These are phyloP conservation scores for Allophyes oxyacanthae DNA, from an alignment of 2,888 invertebrate genomes.

Conservation along the genomic window DNA sequence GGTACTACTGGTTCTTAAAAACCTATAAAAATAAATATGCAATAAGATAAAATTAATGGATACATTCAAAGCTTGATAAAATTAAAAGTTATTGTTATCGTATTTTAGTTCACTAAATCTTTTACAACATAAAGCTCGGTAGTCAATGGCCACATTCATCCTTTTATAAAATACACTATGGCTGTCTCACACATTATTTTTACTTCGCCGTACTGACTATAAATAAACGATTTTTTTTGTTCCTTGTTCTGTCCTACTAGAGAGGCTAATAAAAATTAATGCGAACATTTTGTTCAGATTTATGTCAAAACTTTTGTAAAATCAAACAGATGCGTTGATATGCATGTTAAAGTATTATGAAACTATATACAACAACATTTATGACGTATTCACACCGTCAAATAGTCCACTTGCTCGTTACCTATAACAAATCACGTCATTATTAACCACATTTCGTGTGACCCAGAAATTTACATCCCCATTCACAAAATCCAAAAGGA, in stretches of 20 bases:
- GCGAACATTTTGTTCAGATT: constrained; percentile 50
- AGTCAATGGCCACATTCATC: constrained; percentile 42
- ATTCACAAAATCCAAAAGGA: constrained; percentile 46
- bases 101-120: constrained; percentile 26
- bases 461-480: constrained; percentile 59
- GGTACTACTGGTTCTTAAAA: neutral
- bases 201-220: constrained; percentile 40
- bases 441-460: constrained; percentile 65
- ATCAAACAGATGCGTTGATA: constrained; percentile 50
- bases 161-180: constrained; percentile 41
- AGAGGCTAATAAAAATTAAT: constrained; percentile 56
- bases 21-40: neutral
- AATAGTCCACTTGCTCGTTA: constrained; percentile 62
- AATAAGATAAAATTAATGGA: neutral
- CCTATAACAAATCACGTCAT: constrained; percentile 60
- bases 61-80: constrained; percentile 11
- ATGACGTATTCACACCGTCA: constrained; percentile 62
- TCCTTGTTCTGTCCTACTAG: constrained; percentile 36
- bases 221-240: constrained; percentile 49
- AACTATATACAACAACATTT: constrained; percentile 42
- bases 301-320: constrained; percentile 49
- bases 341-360: constrained; percentile 42
- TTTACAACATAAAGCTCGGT: constrained; percentile 20
- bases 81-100: constrained; percentile 23
- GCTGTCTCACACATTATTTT: constrained; percentile 47